Conservation (phyloP, 2,888 invertebrate species). For the Flexamia atlantica region DNA sequence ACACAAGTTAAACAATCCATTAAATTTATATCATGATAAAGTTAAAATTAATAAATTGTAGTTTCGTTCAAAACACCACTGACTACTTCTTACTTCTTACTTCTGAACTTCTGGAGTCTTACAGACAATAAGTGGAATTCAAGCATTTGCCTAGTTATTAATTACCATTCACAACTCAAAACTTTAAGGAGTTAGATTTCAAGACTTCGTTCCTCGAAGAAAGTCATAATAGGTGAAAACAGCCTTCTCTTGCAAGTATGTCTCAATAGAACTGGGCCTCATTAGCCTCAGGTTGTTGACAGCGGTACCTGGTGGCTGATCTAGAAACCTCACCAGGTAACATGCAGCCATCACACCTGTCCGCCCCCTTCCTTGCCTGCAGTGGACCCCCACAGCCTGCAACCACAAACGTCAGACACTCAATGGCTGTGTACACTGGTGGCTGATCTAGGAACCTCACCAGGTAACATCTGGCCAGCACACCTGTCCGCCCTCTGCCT, state of each 20-base stretch:
- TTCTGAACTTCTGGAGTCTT: too few species aligned
- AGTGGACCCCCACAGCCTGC: conserved; percentile 84
- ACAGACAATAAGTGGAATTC: too few species aligned
- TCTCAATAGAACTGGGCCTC: conserved; percentile 82
- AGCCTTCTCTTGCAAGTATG: conserved; percentile 78
- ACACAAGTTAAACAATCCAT: too few species aligned
- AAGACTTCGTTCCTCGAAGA: conserved; percentile 73
- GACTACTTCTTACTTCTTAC: too few species aligned
- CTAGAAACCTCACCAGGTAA: conserved; percentile 81
- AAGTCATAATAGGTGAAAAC: conserved; percentile 80
- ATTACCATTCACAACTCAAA: too few species aligned
- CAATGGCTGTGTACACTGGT: conserved; percentile 81
- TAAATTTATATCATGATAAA: too few species aligned
- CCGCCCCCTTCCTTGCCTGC: conserved; percentile 83
- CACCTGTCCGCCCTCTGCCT: conserved; percentile 85
- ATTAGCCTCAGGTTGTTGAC: conserved; percentile 79
- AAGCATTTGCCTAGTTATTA: too few species aligned
- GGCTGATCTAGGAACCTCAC: conserved; percentile 80
- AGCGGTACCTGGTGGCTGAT: conserved; percentile 81
- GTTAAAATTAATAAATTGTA: too few species aligned
- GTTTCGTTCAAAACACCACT: too few species aligned
- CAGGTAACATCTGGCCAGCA: conserved; percentile 85
- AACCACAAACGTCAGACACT: conserved; percentile 75
- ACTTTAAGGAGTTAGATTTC: background rate
- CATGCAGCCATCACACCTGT: conserved; percentile 87